phyloP scores from a whole-genome alignment of 1,140 invertebrate species.

The Mamestra configurata region DNA sequence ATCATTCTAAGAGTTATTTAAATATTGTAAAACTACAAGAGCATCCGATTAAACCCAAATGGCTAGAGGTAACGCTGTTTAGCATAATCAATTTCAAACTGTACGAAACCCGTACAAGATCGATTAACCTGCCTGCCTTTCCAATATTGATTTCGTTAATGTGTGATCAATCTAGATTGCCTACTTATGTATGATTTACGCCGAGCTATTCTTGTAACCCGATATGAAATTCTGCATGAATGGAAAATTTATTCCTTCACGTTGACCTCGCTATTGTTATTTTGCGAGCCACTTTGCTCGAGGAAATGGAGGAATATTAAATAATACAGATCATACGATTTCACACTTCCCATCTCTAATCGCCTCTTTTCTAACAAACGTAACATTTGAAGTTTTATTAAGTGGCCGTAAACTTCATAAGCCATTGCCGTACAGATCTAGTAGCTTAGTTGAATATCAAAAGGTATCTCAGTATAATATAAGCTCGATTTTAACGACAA shows the following conservation, averaged over 20 bases:
- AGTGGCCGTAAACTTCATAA: constrained; percentile 43
- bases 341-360: neutral
- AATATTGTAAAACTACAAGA: neutral
- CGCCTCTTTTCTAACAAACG: constrained; percentile 12
- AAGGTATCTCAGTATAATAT: constrained; percentile 51
- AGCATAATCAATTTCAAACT: neutral
- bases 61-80: too few relatives aligned
- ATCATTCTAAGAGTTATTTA: neutral
- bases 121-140: neutral
- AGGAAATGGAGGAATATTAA: neutral
- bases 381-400: constrained; percentile 36
- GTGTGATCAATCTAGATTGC: neutral
- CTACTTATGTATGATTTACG: constrained; percentile 8
- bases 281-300: neutral
- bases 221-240: neutral
- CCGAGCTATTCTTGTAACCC: neutral
- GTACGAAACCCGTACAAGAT: neutral
- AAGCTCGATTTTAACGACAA: constrained; percentile 65
- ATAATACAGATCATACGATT: constrained; percentile 14
- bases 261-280: constrained; percentile 3
- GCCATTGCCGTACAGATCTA: constrained; percentile 46
- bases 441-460: constrained; percentile 50
- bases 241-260: neutral
- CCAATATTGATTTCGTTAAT: neutral
- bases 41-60: neutral